Evolutionary conservation across 2,797 vertebrate species (phyloP), one percentile per base, ranked within the genome.

Genomic region (Arnoldichthys spilopterus): DNA sequence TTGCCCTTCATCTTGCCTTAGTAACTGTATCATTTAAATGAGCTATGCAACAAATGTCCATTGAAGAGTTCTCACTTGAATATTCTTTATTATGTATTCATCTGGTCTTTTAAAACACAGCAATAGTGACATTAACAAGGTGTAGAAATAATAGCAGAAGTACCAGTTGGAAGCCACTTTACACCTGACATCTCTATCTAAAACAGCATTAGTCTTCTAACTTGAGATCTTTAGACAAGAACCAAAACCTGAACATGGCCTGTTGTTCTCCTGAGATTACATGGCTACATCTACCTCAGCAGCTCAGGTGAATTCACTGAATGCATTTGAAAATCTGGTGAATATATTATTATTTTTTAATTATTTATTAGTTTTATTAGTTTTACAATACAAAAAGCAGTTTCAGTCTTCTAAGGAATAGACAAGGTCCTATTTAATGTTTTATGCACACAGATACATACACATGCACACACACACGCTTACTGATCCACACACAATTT

Each of bases 121-220:
- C 8, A 28, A 18, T 54, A 34, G 26, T 15, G 15, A 30, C 34
- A 24, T 69, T 72, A 64, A 54, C n/a, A 72, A 32, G 18, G 47
- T 15, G 2, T 30, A 24, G 32, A 15, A 34, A 47, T 26, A 18
- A 1, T 67, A 67, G 47, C 54, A 13, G 24, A 79, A 53, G 43
- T 40, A 70, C 18, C 54, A 72, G 74, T 34, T 37, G 68, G 64
- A 51, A 71, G 56, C 28, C 66, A 76, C 76, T 76, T 53, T 24
- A 76, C 26, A 26, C 12, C 3, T 54, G 45, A 53, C 18, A 71
- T 30, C 63, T 58, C 58, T 32, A 47, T 66, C 59, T 16, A 26
- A 63, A 37, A 45, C 45, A 28, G 18, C 58, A 30, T 67, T 20
- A 76, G 22, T 76, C 66, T 63, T 76, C 61, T n/a, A 64, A 72